phyloP scores from a whole-genome alignment of 2,797 vertebrate genomes.

The Podargus strigoides region DNA sequence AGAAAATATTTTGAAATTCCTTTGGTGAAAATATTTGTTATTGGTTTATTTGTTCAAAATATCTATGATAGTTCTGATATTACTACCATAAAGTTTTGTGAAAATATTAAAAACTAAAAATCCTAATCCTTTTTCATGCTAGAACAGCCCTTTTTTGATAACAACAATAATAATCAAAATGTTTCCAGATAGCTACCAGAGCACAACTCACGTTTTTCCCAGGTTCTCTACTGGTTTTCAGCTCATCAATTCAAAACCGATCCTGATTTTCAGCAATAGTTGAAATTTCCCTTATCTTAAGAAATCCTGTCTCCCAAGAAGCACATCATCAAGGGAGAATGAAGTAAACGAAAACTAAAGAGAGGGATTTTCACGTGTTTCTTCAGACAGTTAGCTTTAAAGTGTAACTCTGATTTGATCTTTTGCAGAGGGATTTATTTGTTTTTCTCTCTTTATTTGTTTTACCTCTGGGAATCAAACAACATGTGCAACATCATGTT shows the following conservation, averaged over 20 bases:
- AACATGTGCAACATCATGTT: background rate
- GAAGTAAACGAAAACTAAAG: background rate
- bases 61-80: background rate
- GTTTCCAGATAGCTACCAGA: background rate
- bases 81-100: background rate
- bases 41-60: background rate
- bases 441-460: background rate
- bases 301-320: background rate
- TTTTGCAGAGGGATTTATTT: background rate
- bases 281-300: background rate
- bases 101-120: background rate
- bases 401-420: background rate
- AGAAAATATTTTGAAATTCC: background rate
- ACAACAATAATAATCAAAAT: background rate
- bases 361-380: background rate
- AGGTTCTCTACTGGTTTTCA: background rate
- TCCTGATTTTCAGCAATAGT: background rate
- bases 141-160: background rate
- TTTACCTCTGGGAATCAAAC: background rate
- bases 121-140: background rate
- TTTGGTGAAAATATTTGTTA: background rate
- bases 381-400: background rate
- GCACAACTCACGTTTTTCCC: background rate
- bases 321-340: accelerated
- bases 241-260: accelerated